phyloP scores from a whole-genome alignment of 1,140 invertebrate genomes.

The Medauroidea extradentata region DNA sequence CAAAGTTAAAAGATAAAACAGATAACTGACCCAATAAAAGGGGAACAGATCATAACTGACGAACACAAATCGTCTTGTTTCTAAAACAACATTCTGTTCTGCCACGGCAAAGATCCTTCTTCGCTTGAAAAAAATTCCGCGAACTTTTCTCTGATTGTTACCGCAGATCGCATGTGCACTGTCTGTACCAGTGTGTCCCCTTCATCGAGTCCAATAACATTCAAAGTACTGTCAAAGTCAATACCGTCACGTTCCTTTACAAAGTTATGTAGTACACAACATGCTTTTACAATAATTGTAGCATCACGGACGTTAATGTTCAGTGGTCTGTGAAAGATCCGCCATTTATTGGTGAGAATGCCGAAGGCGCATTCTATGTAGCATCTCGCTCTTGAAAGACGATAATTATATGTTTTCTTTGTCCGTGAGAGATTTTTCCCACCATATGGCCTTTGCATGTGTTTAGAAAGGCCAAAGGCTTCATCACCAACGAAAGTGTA shows the following conservation, averaged over 20 bases:
- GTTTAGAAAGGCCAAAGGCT: slow-evolving; percentile 40
- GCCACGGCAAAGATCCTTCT: no score
- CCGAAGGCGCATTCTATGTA: slow-evolving; percentile 37
- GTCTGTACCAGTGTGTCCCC: no score
- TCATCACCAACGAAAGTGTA: slow-evolving; percentile 32
- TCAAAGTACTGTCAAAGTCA: slow-evolving; percentile 32
- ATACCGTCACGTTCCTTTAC: slow-evolving; percentile 34
- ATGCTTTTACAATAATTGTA: slow-evolving; percentile 33
- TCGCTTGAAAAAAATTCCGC: no score
- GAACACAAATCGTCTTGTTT: no score
- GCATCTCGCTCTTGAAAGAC: slow-evolving; percentile 35
- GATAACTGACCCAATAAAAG: no score
- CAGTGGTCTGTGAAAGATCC: slow-evolving; percentile 36
- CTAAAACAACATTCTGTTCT: no score
- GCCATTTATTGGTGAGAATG: slow-evolving; percentile 38
- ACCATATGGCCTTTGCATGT: slow-evolving; percentile 45
- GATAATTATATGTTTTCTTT: slow-evolving; percentile 39
- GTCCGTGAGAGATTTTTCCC: slow-evolving; percentile 27
- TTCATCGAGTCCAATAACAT: no score
- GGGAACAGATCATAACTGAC: no score
- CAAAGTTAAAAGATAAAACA: no score
- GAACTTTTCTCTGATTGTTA: no score
- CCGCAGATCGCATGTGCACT: no score
- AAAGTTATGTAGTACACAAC: slow-evolving; percentile 39
- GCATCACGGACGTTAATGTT: slow-evolving; percentile 31